Base-by-base conservation (phyloP, 2,113 vertebrate species). In the Prietella phreatophila region DNA sequence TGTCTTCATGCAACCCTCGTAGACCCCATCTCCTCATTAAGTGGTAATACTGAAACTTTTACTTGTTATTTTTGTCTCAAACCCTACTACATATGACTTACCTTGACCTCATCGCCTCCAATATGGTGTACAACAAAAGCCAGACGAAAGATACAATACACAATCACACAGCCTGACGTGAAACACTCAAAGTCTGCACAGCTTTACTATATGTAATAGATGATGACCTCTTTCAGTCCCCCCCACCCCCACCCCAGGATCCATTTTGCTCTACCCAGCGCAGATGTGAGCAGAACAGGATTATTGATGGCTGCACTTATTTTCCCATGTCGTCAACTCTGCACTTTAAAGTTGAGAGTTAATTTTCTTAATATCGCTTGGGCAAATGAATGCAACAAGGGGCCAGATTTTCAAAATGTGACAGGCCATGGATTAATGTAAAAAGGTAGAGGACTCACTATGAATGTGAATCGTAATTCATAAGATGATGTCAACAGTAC, bases 31-130 rank as follows among this genome's bases (percentile, higher is more conserved):
- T 56, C n/a, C 20, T 36, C 56, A 39, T 25, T 82, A 60, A 36
- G 20, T 82, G 47, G 47, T 50, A 50, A 22, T 14, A 4, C 10
- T 81, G 8, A 20, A 30, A 10, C 55, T 10, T 58, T 19, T 36
- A 75, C 78, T 81, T 83, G 88, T 91, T 71, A 63, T 88, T 63
- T 89, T 53, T 86, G 36, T 88, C 65, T 86, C 75, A 36, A 60
- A 84, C 88, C 89, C 91, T 86, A 88, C 82, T 73, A 82, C 83
- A 84, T 58, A 71, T 8, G 47, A 87, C 60, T 69, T 39, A 76
- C 90, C n/a, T 33, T 87, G 88, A 93, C 92, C 84, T 39, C 88
- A 89, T 91, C 89, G 33, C 84, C 67, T 91, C 65, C 19, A 13
- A 69, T 91, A 47, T 30, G 55, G 75, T 2, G 69, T 81, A 17